Conservation (phyloP, 1,140 invertebrate species). For the Atopsyche davidsoni region DNA sequence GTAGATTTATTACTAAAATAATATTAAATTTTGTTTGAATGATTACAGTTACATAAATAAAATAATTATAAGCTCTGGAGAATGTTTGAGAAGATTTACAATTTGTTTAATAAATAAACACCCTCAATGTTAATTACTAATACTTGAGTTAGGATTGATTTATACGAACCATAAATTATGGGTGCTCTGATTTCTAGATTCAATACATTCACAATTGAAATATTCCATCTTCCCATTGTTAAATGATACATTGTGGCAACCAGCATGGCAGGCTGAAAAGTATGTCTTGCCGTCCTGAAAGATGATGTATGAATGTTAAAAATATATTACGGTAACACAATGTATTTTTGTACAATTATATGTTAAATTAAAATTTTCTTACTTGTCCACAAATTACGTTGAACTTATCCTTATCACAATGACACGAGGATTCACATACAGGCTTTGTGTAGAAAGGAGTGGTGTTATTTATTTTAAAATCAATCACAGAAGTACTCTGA, state of each 20-base stretch:
- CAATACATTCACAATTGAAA: conserved; percentile 70
- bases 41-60: no score
- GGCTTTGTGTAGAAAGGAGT: conserved; percentile 38
- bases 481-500: conserved; percentile 30
- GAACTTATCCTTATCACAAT: conserved; percentile 70
- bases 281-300: conserved; percentile 69
- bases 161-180: background rate
- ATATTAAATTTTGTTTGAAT: no score
- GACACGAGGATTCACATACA: conserved; percentile 59
- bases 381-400: conserved; percentile 72
- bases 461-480: background rate
- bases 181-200: conserved; percentile 9
- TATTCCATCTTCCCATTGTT: conserved; percentile 64
- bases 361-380: conserved; percentile 3
- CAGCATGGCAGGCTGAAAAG: conserved; percentile 84
- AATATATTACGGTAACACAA: background rate
- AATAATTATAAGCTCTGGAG: no score
- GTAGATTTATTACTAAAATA: no score
- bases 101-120: no score
- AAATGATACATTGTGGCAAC: conserved; percentile 63
- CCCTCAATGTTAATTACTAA: no score
- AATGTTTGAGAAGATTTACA: no score
- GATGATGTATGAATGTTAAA: background rate
- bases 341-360: background rate
- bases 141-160: no score